phyloP scores from a whole-genome alignment of 1,140 invertebrate genomes.

The Chelonus insularis region DNA sequence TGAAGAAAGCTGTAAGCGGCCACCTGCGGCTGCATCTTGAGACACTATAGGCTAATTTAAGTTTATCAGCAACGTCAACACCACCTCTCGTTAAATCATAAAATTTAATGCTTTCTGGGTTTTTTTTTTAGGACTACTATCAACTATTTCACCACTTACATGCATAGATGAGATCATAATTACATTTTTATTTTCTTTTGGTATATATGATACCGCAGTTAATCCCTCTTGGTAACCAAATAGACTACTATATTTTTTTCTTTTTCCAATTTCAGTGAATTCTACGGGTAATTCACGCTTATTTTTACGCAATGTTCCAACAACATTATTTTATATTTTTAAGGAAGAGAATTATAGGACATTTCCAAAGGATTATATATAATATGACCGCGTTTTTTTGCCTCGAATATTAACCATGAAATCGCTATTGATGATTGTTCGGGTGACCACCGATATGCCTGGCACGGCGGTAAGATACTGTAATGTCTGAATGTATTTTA shows the following conservation, averaged over 20 bases:
- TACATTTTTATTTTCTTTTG: conserved; percentile 31
- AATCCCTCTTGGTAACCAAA: background rate
- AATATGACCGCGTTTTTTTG: no score
- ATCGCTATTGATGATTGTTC: no score
- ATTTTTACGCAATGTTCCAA: conserved; percentile 47
- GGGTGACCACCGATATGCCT: no score
- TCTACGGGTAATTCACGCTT: conserved; percentile 44
- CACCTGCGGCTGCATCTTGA: conserved; percentile 35
- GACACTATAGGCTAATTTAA: conserved; percentile 33
- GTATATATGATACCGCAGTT: background rate
- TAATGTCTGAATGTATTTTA: no score
- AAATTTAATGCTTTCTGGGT: conserved; percentile 46
- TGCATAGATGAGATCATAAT: conserved; percentile 34
- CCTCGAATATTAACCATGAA: no score
- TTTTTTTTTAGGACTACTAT: conserved; percentile 36
- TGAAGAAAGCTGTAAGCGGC: conserved; percentile 37
- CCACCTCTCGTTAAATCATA: conserved; percentile 48
- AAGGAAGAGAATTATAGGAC: no score
- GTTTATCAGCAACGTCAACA: conserved; percentile 48
- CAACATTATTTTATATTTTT: no score
- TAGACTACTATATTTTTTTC: background rate
- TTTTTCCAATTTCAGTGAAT: conserved; percentile 20
- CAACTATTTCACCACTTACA: conserved; percentile 29
- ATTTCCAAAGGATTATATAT: no score
- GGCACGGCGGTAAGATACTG: no score